phyloP scores from a whole-genome alignment of 2,113 vertebrate genomes.

The Rhinoptilus africanus region DNA sequence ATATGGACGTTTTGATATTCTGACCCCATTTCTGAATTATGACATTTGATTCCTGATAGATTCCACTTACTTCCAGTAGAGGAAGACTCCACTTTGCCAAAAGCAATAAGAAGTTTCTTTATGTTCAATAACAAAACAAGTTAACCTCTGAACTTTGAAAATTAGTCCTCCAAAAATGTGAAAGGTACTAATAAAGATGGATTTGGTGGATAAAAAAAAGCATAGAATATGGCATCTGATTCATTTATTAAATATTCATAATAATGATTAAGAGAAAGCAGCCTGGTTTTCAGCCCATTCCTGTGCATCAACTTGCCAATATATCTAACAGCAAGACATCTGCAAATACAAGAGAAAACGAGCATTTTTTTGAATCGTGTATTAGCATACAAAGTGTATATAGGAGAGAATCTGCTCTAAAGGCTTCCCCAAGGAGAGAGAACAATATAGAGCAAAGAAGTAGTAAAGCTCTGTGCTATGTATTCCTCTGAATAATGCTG shows the following conservation, averaged over 20 bases:
- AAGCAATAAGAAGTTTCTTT: slow-evolving; percentile 14
- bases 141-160: slow-evolving; percentile 43
- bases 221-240: neutral
- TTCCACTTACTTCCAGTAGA: neutral
- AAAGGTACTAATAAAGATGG: slow-evolving; percentile 20
- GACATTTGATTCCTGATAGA: neutral
- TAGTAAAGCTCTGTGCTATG: neutral
- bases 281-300: neutral
- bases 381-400: neutral
- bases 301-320: neutral
- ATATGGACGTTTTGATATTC: neutral
- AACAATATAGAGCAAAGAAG: neutral
- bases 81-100: neutral
- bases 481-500: neutral
- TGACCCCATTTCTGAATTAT: neutral
- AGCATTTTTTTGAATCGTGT: neutral
- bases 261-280: neutral
- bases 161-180: slow-evolving; percentile 15
- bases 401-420: neutral
- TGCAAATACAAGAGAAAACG: neutral
- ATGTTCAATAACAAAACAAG: slow-evolving; percentile 25
- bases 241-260: slow-evolving; percentile 48
- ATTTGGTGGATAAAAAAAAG: slow-evolving; percentile 35
- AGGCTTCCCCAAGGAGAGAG: neutral
- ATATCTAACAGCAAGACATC: neutral